Evolutionary conservation across 2,888 invertebrate species (phyloP).

Genomic region (Drosophila birchii): DNA sequence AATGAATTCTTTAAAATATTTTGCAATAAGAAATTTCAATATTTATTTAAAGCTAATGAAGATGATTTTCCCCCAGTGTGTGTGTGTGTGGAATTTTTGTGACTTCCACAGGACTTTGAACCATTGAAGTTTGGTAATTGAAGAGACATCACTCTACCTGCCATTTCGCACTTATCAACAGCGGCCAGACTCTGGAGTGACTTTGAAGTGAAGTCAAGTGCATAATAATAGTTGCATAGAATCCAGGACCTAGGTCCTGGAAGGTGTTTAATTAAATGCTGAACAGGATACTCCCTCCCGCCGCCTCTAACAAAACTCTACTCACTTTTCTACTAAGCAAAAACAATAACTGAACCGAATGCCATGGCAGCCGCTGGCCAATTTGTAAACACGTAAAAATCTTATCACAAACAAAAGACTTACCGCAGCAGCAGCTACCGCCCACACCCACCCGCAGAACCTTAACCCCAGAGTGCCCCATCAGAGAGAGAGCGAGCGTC

Average conservation of each 20-base stretch:
- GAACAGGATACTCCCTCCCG: too few relatives aligned
- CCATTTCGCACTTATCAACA: conserved; percentile 16
- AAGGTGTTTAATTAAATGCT: conserved; percentile 33
- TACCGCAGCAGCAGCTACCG: conserved; percentile 36
- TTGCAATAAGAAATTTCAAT: accelerated
- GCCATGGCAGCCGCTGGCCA: conserved; percentile 53
- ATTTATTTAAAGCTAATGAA: not conserved
- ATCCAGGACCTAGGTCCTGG: not conserved
- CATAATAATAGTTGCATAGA: conserved; percentile 16
- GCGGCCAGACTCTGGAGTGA: conserved; percentile 10
- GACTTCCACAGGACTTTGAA: not conserved
- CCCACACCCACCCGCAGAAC: not conserved
- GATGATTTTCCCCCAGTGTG: not conserved
- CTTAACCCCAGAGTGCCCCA: not conserved
- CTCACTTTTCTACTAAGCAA: not conserved
- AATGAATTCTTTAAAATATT: not conserved
- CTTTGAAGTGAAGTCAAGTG: conserved; percentile 26
- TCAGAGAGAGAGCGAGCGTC: not conserved
- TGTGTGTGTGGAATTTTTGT: not conserved
- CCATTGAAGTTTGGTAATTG: conserved; percentile 15
- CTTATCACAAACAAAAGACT: conserved; percentile 63
- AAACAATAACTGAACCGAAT: conserved; percentile 22
- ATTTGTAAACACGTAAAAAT: conserved; percentile 73
- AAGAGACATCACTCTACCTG: not conserved
- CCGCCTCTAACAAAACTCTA: too few relatives aligned